Evolutionary conservation across 1,140 invertebrate species (phyloP), one percentile per base, ranked within the genome.

Genomic region (Panonychus citri): DNA sequence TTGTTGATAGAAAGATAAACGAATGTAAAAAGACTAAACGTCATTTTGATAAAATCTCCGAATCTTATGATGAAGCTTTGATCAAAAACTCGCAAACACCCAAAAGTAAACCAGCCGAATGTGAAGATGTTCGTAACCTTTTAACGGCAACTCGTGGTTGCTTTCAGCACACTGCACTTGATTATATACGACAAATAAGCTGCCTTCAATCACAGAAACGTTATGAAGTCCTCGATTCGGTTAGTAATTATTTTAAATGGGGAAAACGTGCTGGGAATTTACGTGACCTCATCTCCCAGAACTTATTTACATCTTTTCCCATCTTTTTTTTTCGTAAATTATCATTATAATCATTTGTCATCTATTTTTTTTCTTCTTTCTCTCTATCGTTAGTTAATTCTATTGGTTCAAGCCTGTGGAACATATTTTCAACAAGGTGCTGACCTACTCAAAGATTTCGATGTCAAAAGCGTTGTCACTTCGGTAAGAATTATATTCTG

Each of bases 361-460:
- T 59, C 37, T 60, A 58, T 62, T 59, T 61, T 64, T 62, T 66
- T 65, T 34, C 12, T 34, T 5, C 12, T 34, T 34, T 34, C 12
- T 12, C 30, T 34, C 30, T 34, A 7, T 7, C 55, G 65, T 53
- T 73, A 88, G 84, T 75, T 94, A 62, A 71, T 90, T 58, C 86
- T 82, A 53, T 90, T 88, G 64, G 79, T 90, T 74, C 82, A 87
- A 69, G 87, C 87, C 3, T 87, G 86, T 65, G 85, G 80, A 62
- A 88, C 87, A 17, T 91, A 83, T 68, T 90, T 88, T 68, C 87
- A 93, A 69, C 87, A 93, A 73, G 87, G 87, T 13, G 81, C 78
- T 55, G 87, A 93, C 67, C 71, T 89, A 39, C 86, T 84, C 59
- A 80, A 84, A 69, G 86, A 90, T 67, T 75, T 87, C 61, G 85